Conservation (phyloP, 2,888 invertebrate species). For the Sphaerophoria rueppellii region DNA sequence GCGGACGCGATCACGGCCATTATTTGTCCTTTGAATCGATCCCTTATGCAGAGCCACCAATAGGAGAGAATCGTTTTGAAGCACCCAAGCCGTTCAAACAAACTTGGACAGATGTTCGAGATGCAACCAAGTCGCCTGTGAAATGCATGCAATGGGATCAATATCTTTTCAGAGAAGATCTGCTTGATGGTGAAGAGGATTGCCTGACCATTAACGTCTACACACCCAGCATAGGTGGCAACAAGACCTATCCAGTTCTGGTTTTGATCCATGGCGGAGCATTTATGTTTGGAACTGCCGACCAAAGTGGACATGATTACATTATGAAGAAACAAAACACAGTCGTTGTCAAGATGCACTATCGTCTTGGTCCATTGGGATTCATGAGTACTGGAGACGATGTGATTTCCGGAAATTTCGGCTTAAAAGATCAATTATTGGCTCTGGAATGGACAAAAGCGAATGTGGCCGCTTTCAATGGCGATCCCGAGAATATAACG, state of each 20-base stretch:
- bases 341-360: slow-evolving; percentile 87
- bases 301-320: slow-evolving; percentile 83
- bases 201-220: slow-evolving; percentile 87
- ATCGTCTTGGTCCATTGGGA: slow-evolving; percentile 88
- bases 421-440: slow-evolving; percentile 88
- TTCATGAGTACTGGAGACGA: slow-evolving; percentile 90
- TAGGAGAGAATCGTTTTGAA: slow-evolving; percentile 86
- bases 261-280: slow-evolving; percentile 88
- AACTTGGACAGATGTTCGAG: slow-evolving; percentile 76
- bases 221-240: slow-evolving; percentile 82
- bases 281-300: slow-evolving; percentile 85
- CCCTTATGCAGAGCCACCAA: slow-evolving; percentile 87
- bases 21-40: slow-evolving; percentile 86
- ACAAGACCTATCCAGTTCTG: slow-evolving; percentile 84
- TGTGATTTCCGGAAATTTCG: slow-evolving; percentile 87
- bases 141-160: slow-evolving; percentile 86
- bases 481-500: slow-evolving; percentile 87
- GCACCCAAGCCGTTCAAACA: slow-evolving; percentile 75
- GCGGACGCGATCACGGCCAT: slow-evolving; percentile 76
- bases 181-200: slow-evolving; percentile 85
- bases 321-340: slow-evolving; percentile 85
- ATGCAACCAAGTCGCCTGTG: slow-evolving; percentile 84
- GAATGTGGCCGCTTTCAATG: slow-evolving; percentile 88
- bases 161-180: slow-evolving; percentile 77
- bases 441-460: slow-evolving; percentile 88